Evolutionary conservation across 2,113 vertebrate species (phyloP).

Genomic region (Gasterosteus aculeatus): DNA sequence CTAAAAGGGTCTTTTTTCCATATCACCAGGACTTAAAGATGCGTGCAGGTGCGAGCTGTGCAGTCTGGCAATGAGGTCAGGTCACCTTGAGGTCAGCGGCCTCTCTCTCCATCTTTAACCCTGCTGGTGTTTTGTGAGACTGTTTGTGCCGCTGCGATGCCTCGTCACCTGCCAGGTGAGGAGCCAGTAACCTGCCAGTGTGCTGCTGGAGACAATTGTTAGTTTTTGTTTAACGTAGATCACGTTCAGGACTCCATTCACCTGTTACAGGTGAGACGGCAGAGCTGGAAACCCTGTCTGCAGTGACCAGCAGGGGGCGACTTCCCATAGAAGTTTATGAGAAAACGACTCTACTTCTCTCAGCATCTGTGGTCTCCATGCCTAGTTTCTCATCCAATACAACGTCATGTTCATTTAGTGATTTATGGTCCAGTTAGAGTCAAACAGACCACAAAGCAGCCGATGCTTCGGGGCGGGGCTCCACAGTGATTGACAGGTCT

Average conservation of each 20-base stretch:
- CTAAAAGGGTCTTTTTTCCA: background rate
- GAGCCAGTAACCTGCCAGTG: background rate
- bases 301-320: no score
- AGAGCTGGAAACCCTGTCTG: background rate
- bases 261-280: background rate
- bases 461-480: no score
- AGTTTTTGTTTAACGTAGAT: background rate
- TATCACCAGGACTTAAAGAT: background rate
- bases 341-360: no score
- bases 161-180: background rate
- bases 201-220: background rate
- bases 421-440: no score
- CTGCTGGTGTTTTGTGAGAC: background rate
- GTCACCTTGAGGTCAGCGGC: background rate
- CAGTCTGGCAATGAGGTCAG: background rate
- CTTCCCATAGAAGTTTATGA: no score
- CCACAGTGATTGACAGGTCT: no score
- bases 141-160: no score
- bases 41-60: background rate
- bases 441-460: no score
- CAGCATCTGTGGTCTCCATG: no score
- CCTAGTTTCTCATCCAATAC: no score
- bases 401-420: no score
- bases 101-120: background rate
- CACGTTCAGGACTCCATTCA: background rate